Evolutionary conservation across 2,797 vertebrate genomes (phyloP), one percentile per base, ranked within the genome.

Genomic region (Centroberyx gerrardi): DNA sequence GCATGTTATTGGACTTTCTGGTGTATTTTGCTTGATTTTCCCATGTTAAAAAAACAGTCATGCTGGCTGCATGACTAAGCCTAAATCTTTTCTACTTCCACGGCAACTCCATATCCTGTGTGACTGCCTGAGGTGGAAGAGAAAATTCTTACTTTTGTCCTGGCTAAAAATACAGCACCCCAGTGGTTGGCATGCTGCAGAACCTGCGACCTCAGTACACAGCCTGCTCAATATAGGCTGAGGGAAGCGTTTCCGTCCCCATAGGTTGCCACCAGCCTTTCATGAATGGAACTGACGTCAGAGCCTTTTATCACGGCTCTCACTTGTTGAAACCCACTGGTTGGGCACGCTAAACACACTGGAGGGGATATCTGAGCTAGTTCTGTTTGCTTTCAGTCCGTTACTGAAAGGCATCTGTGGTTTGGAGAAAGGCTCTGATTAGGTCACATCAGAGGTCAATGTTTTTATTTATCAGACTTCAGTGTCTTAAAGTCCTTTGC

Each of bases 151-250:
- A 42, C 63, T 82, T 81, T 89, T 82, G 59, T 77, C 58, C 64
- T 51, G 44, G 68, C 88, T 93, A 87, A 92, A 94, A 94, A 92
- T 93, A 88, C 81, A 90, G 60, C 60, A 4, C 53, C 68, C 81
- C 75, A 53, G 68, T 78, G 76, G 78, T 71, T 84, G 84, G 81
- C 61, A 78, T 80, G 83, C 85, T 78, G 70, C 63, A 73, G 66
- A 87, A 82, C 82, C 79, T 88, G 78, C 74, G 85, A 74, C 86
- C 80, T 85, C 79, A 61, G 78, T 81, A 78, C 86, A 80, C 59
- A 71, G 72, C 74, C 49, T 28, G 68, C 77, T 80, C 70, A 42
- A 27, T 87, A 85, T 83, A 76, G 87, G 83, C 86, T 75, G 74
- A 81, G 78, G 56, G 82, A 89, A 85, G 82, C 87, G 72, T 91